A percentile compares a stretch with the other conserved stretches of the same genome.
Evolutionary conservation across 2,113 vertebrate species (phyloP).

Genomic region (Chloroceryle aenea): DNA sequence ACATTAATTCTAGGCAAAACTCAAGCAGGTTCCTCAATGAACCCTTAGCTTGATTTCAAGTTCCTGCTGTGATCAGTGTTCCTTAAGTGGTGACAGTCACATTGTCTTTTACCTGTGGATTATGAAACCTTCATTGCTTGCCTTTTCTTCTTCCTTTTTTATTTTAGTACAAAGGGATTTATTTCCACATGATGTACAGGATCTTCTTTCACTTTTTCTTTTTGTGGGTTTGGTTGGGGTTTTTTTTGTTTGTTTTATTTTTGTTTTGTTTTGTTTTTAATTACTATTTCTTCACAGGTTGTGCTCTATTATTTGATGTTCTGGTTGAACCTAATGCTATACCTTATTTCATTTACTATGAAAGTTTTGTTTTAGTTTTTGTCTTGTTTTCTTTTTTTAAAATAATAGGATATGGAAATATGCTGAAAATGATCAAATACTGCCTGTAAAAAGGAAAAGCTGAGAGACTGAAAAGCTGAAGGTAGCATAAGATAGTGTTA

Average conservation of each 20-base stretch:
- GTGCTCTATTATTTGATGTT: constrained; percentile 6
- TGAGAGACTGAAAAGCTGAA: constrained; percentile 28
- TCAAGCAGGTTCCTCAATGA: background rate
- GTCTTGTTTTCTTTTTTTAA: background rate
- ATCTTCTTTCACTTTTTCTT: constrained; percentile 1
- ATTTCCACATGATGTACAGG: background rate
- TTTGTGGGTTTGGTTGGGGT: background rate
- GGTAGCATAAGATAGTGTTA: background rate
- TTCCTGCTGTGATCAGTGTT: background rate
- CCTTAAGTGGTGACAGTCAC: background rate
- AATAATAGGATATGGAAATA: background rate
- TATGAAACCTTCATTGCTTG: background rate
- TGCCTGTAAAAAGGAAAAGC: constrained; percentile 5
- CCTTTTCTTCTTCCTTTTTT: background rate
- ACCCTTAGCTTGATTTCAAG: background rate
- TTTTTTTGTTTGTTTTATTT: too few species aligned
- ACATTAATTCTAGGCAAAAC: background rate
- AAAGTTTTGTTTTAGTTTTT: background rate
- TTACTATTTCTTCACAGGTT: background rate
- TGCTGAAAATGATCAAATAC: constrained; percentile 22
- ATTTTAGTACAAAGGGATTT: background rate
- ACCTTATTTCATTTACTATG: background rate
- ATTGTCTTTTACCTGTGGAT: background rate
- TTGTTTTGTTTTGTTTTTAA: background rate
- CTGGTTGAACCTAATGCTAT: background rate